These are phyloP conservation scores for Dendroctonus ponderosae DNA, from an alignment of 1,140 invertebrate genomes.

Conservation along the genomic window DNA sequence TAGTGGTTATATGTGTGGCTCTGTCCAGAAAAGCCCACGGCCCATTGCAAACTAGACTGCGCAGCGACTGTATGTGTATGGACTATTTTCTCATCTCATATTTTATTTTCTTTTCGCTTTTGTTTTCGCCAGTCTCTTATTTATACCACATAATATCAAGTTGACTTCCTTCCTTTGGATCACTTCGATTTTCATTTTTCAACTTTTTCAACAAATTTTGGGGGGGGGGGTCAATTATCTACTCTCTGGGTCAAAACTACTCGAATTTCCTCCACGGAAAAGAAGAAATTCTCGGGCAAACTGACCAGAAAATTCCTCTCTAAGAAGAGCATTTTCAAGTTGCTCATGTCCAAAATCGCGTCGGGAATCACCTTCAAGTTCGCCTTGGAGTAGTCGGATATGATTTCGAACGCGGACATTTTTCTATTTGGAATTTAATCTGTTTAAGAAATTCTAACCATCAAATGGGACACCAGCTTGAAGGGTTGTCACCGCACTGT, in stretches of 20 bases:
- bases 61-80: conserved; percentile 63
- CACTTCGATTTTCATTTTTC: no score
- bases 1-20: conserved; percentile 85
- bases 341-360: conserved; percentile 39
- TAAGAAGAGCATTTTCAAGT: conserved; percentile 50
- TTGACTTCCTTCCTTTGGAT: no score
- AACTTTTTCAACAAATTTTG: no score
- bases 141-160: no score
- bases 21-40: conserved; percentile 72
- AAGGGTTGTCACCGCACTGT: conserved; percentile 4
- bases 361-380: conserved; percentile 40
- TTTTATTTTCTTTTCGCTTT: conserved; percentile 13
- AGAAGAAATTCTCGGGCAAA: conserved; percentile 48
- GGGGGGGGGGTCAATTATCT: no score
- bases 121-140: no score
- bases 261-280: no score
- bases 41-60: conserved; percentile 72
- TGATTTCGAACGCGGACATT: conserved; percentile 45
- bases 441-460: conserved; percentile 6
- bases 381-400: conserved; percentile 41
- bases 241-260: no score
- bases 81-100: conserved; percentile 29
- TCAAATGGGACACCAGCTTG: not conserved
- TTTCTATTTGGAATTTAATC: conserved; percentile 11
- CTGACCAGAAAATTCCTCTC: conserved; percentile 46